Conservation (phyloP, 2,888 invertebrate species). For the Diachrysia chrysitis region DNA sequence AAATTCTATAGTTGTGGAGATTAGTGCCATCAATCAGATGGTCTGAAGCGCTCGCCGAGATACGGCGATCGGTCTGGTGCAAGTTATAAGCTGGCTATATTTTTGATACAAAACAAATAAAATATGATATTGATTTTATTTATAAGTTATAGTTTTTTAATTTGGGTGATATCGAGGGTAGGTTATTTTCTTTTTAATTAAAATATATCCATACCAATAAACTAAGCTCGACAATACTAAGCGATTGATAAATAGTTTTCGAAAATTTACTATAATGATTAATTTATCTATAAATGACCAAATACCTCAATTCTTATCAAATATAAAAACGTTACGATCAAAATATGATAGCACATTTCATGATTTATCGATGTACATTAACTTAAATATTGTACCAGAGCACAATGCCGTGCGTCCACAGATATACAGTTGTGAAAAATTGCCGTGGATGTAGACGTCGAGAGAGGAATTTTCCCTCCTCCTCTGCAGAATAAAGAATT, state of each 20-base stretch:
- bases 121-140: not conserved
- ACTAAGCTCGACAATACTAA: not conserved
- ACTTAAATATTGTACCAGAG: slow-evolving; percentile 61
- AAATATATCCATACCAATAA: not conserved
- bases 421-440: slow-evolving; percentile 77
- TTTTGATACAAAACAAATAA: slow-evolving; percentile 16
- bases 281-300: slow-evolving; percentile 40
- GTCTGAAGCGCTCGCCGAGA: slow-evolving; percentile 71
- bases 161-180: not conserved
- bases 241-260: not conserved
- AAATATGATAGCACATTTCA: slow-evolving; percentile 38
- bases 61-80: slow-evolving; percentile 64
- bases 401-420: slow-evolving; percentile 55
- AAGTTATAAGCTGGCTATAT: slow-evolving; percentile 58
- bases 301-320: slow-evolving; percentile 48
- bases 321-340: slow-evolving; percentile 47
- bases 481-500: slow-evolving; percentile 74
- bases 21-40: slow-evolving; percentile 82
- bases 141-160: not conserved
- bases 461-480: slow-evolving; percentile 71
- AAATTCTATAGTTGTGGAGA: slow-evolving; percentile 77
- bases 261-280: slow-evolving; percentile 5
- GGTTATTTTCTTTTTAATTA: not conserved
- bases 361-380: slow-evolving; percentile 60
- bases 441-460: slow-evolving; percentile 78